Evolutionary conservation across 2,888 invertebrate species (phyloP).

Genomic region (Hanleya hanleyi): DNA sequence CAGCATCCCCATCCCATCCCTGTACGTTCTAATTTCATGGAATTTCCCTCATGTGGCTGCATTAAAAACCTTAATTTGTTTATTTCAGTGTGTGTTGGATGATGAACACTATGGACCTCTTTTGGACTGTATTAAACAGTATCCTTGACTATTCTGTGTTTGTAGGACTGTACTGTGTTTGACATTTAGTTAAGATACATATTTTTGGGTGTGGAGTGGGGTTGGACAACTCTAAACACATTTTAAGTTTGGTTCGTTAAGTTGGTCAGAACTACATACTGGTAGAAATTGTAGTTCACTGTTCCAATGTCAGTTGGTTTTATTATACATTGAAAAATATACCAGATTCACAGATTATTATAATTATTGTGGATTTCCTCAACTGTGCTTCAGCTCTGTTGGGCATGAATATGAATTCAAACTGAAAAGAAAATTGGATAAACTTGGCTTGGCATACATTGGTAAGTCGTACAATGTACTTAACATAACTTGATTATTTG

Average conservation of each 20-base stretch:
- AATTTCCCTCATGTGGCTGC: background rate
- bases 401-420: conserved; percentile 91
- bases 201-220: too few species aligned
- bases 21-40: background rate
- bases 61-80: conserved; percentile 27
- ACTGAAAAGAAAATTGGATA: conserved; percentile 79
- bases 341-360: background rate
- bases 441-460: conserved; percentile 77
- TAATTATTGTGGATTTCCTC: conserved; percentile 13
- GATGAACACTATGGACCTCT: conserved; percentile 90
- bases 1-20: background rate
- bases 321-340: too few species aligned
- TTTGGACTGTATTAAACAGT: conserved; percentile 86
- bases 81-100: conserved; percentile 83
- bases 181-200: too few species aligned
- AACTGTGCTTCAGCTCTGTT: conserved; percentile 75
- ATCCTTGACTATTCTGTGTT: conserved; percentile 54
- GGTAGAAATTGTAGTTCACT: too few species aligned
- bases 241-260: too few species aligned
- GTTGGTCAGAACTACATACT: too few species aligned
- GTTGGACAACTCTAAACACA: too few species aligned
- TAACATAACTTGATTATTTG: too few species aligned
- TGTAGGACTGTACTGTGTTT: too few species aligned
- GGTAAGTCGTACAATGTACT: conserved; percentile 62
- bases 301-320: too few species aligned